These are phyloP conservation scores for Ennomos quercinarius DNA, from an alignment of 2,888 invertebrate genomes.

Conservation along the genomic window DNA sequence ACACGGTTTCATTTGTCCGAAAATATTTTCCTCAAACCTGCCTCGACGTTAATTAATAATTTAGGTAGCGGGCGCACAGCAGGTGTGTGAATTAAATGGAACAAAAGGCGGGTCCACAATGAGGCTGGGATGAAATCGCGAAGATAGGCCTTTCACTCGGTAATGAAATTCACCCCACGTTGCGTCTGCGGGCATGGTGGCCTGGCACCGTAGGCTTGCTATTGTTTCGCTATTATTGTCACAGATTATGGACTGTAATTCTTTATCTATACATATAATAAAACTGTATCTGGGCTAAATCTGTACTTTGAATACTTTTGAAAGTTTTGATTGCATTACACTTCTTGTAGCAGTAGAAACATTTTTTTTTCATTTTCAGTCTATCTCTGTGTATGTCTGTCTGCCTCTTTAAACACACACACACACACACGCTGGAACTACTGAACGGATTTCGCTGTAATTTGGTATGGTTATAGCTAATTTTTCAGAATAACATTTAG, in stretches of 20 bases:
- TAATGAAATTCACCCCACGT: conserved; percentile 47
- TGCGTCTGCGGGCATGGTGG: conserved; percentile 9
- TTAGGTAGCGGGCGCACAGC: conserved; percentile 28
- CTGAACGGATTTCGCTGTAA: no score
- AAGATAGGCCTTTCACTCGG: conserved; percentile 45
- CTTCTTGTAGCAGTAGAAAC: no score
- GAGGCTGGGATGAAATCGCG: conserved; percentile 48
- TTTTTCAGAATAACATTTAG: no score
- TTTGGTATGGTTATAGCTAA: no score
- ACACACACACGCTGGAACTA: no score
- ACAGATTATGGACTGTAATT: background rate
- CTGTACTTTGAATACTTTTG: no score
- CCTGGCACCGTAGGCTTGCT: background rate
- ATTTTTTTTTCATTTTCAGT: no score
- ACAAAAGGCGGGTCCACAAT: conserved; percentile 54
- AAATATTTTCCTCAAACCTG: background rate
- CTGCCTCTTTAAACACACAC: no score
- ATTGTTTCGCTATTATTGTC: conserved; percentile 20
- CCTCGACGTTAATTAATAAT: conserved; percentile 24
- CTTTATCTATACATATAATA: no score
- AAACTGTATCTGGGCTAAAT: no score
- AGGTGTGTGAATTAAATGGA: conserved; percentile 57
- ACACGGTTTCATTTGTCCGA: background rate
- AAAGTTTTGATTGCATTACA: no score
- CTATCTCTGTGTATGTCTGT: no score